These are phyloP conservation scores for Rhinella marina DNA, from an alignment of 2,797 vertebrate genomes.

Conservation along the genomic window DNA sequence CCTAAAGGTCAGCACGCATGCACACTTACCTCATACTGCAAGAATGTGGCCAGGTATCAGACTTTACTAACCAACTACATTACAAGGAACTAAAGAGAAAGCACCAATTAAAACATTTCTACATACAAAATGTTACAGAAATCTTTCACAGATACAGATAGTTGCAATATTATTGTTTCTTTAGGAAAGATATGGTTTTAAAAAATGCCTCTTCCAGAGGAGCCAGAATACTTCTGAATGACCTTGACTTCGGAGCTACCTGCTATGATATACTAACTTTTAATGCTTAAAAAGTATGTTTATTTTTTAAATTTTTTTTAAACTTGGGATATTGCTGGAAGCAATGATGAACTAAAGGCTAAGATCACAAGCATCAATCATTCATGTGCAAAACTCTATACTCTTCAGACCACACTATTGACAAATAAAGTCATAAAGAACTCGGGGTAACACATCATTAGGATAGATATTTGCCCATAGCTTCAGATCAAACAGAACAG, in stretches of 20 bases:
- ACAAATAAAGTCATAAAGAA: background rate
- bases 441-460: background rate
- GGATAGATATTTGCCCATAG: slow-evolving; percentile 1
- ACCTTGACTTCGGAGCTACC: background rate
- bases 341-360: background rate
- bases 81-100: too few species aligned
- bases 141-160: background rate
- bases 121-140: background rate
- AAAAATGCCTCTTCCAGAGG: background rate
- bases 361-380: slow-evolving; percentile 12
- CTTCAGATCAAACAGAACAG: background rate
- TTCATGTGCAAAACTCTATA: background rate
- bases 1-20: too few species aligned
- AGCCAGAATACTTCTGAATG: background rate
- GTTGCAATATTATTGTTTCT: background rate
- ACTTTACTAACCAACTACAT: too few species aligned
- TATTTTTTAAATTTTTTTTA: too few species aligned
- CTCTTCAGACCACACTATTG: background rate
- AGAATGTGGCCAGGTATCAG: too few species aligned
- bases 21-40: too few species aligned
- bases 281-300: background rate
- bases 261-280: background rate
- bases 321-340: background rate
- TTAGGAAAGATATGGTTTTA: background rate
- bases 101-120: too few species aligned